A percentile compares a stretch with the other conserved stretches of the same genome.
Conservation (phyloP, 1,140 invertebrate genomes). For the Drosophila kepulauana region DNA sequence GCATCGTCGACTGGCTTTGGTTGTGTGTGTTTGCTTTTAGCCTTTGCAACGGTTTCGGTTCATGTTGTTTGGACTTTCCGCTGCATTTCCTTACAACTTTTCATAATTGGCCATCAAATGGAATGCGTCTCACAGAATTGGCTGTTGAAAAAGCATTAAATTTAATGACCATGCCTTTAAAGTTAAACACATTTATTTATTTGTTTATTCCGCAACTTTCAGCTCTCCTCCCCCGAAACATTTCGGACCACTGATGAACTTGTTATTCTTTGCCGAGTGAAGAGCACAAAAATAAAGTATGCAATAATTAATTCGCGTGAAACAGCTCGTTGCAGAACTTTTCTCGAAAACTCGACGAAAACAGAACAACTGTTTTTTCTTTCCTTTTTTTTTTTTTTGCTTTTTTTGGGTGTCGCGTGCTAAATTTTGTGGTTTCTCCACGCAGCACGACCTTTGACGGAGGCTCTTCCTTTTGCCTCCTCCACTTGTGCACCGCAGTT, state of each 20-base stretch:
- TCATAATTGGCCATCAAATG: conserved; percentile 24
- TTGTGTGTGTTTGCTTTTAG: background rate
- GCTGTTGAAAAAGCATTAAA: conserved; percentile 10
- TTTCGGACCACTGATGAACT: conserved; percentile 12
- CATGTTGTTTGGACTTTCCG: conserved; percentile 2
- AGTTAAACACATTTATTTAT: conserved; percentile 10
- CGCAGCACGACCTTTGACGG: conserved; percentile 9
- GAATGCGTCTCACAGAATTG: conserved; percentile 16
- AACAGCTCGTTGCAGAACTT: conserved; percentile 28
- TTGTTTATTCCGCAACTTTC: conserved; percentile 4
- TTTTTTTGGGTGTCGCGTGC: conserved; percentile 7
- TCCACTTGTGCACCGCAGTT: background rate
- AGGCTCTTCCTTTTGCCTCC: background rate
- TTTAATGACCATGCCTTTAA: conserved; percentile 4
- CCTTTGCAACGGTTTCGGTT: background rate
- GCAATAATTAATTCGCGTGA: conserved; percentile 54
- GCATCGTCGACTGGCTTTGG: background rate
- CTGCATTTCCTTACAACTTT: conserved; percentile 15
- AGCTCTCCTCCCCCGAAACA: background rate
- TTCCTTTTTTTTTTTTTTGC: background rate
- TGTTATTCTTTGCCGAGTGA: conserved; percentile 31
- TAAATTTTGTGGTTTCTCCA: conserved; percentile 13
- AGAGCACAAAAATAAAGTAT: background rate
- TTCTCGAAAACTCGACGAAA: background rate
- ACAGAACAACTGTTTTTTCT: background rate